These are phyloP conservation scores for Buphagus erythrorhynchus DNA, from an alignment of 2,797 vertebrate species.

Conservation along the genomic window DNA sequence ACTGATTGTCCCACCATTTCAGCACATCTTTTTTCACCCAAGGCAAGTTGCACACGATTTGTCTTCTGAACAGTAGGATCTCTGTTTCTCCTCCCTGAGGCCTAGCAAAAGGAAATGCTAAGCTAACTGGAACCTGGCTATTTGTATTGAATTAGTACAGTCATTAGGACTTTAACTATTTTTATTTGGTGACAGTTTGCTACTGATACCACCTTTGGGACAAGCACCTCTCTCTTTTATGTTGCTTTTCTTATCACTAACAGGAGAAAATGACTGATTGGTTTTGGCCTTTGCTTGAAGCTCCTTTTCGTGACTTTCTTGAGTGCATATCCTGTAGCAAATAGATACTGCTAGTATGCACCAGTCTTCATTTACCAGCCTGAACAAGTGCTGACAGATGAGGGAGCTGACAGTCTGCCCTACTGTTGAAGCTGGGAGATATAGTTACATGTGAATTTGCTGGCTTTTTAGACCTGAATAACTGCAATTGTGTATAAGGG, in stretches of 20 bases:
- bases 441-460: conserved; percentile 81
- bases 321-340: conserved; percentile 82
- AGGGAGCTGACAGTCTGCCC: conserved; percentile 81
- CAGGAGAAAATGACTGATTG: conserved; percentile 87
- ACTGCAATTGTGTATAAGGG: conserved; percentile 36
- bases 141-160: conserved; percentile 61
- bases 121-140: neutral
- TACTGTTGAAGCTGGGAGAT: conserved; percentile 81
- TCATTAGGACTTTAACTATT: conserved; percentile 58
- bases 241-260: conserved; percentile 85
- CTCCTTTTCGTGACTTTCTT: conserved; percentile 75
- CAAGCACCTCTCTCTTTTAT: conserved; percentile 82
- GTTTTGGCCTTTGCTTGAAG: conserved; percentile 84
- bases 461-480: conserved; percentile 62
- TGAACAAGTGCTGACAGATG: conserved; percentile 92
- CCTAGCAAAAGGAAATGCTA: conserved; percentile 18
- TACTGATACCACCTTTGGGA: conserved; percentile 80
- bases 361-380: conserved; percentile 84
- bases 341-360: conserved; percentile 85
- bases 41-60: neutral
- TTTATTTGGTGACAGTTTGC: conserved; percentile 68
- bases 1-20: neutral
- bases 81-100: neutral
- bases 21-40: neutral
- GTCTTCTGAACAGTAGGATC: neutral